Evolutionary conservation across 2,797 vertebrate species (phyloP), one percentile per base, ranked within the genome.

Genomic region (Myripristis murdjan): DNA sequence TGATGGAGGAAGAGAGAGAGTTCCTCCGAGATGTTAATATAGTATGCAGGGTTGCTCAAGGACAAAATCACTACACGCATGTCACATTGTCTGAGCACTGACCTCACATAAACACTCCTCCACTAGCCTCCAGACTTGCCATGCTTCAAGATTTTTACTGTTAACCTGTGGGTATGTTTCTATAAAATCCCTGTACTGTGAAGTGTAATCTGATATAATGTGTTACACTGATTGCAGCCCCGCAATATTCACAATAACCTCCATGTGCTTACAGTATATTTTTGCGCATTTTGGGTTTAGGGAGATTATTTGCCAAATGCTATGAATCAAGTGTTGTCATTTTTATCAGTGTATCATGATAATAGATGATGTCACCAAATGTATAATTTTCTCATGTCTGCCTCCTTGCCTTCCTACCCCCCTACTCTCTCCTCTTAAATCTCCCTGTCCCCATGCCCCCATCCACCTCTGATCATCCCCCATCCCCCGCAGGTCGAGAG

Each of bases 401-500:
- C 39, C 44, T 52, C 24, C 18, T 33, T 55, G 23, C 22, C 39
- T 58, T 24, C 53, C 28, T n/a, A 4, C 37, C 16, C 15, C 37
- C 15, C 2, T 15, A 9, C 15, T 48, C 20, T 35, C 26, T 4
- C 28, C 12, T 47, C 51, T 18, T 12, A 60, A 37, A 0, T 16
- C 20, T 26, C 35, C 20, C 54, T 14, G 16, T 46, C 56, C 33
- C 9, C 3, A 22, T 16, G 1, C 16, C 23, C 26, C 33, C 41
- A n/a, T 14, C 15, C 35, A 18, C 15, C 22, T n/a, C 56, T 43
- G 1, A 9, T n/a, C n/a, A n/a, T n/a, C n/a, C n/a, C 47, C 8
- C 14, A 43, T n/a, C 62, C n/a, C 24, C 62, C 55, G 18, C 93
- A 98, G 97, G 97, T 95, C 95, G 96, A 54, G 97, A 97, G 91